Percentiles rank a stretch among this genome's conserved stretches.
Conservation (phyloP, 2,797 vertebrate genomes). For the Gobio occitaniae region DNA sequence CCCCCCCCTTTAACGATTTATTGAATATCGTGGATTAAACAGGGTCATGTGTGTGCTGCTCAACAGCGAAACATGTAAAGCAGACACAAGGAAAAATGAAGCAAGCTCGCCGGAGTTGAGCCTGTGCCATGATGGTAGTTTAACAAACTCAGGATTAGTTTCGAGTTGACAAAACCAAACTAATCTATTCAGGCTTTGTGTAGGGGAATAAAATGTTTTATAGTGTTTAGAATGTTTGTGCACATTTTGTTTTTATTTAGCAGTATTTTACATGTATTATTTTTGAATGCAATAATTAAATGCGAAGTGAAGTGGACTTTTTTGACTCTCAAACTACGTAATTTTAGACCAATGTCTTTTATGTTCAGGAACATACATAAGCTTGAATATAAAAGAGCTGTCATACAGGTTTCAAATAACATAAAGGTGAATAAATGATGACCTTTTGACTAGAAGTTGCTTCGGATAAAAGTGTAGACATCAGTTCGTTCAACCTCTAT, state of each 20-base stretch:
- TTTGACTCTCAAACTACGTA: neutral
- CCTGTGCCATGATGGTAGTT: no score
- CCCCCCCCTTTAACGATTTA: no score
- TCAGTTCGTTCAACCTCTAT: neutral
- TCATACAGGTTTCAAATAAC: neutral
- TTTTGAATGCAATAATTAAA: neutral
- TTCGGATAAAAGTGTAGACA: neutral
- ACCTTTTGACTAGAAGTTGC: neutral
- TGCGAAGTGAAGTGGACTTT: no score
- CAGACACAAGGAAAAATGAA: no score
- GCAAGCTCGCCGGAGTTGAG: no score
- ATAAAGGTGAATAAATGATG: neutral
- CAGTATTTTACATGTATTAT: neutral
- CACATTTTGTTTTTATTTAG: neutral
- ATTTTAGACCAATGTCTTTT: neutral
- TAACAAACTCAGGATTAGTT: no score
- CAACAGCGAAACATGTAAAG: no score
- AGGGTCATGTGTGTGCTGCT: no score
- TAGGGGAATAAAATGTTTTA: neutral
- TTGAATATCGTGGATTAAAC: no score
- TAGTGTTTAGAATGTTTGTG: neutral
- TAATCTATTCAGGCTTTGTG: no score
- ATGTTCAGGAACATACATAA: neutral
- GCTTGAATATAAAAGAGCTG: neutral
- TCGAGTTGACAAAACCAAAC: no score